Percentiles rank a stretch among this genome's conserved stretches.
Conservation (phyloP, 2,113 vertebrate species). For the Grus americana region DNA sequence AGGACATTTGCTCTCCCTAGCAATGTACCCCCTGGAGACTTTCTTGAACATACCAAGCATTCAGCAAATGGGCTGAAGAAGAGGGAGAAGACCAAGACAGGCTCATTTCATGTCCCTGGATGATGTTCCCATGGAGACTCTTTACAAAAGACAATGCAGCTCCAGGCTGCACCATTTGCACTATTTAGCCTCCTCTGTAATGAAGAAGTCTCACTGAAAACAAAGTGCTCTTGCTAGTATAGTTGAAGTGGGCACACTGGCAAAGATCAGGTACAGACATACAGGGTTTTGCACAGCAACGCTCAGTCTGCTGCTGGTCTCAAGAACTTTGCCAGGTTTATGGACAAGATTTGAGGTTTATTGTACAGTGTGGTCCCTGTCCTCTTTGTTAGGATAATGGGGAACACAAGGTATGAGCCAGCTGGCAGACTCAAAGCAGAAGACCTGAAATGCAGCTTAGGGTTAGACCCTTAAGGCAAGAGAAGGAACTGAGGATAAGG, state of each 20-base stretch:
- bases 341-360: not conserved
- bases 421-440: not conserved
- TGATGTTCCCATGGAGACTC: not conserved
- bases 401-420: not conserved
- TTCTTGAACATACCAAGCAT: not conserved
- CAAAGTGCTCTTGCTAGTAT: not conserved
- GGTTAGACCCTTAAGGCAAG: not conserved
- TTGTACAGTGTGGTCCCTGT: fast-evolving
- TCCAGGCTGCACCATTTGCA: not conserved
- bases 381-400: not conserved
- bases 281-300: not conserved
- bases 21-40: not conserved
- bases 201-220: not conserved
- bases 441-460: not conserved
- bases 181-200: not conserved
- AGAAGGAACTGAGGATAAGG: not conserved
- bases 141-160: not conserved
- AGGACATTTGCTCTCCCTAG: not conserved
- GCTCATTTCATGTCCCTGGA: not conserved
- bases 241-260: not conserved
- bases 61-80: not conserved
- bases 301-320: not conserved
- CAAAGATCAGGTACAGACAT: not conserved
- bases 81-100: not conserved
- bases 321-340: not conserved